Percentiles rank a stretch among this genome's conserved stretches.
phyloP scores from a whole-genome alignment of 2,797 vertebrate species.

The Peromyscus nudipes region DNA sequence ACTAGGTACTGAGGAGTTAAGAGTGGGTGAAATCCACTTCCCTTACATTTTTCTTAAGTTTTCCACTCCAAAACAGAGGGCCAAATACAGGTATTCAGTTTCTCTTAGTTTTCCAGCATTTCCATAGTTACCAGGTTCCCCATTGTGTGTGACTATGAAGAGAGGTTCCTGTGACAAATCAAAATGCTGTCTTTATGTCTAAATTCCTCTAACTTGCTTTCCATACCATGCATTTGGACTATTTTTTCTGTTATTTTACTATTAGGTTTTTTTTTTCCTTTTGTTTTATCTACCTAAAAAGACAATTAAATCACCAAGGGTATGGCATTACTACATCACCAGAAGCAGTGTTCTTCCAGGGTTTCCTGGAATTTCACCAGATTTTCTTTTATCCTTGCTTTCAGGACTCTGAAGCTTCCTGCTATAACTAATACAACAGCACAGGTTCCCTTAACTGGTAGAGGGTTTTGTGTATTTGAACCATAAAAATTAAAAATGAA shows the following conservation, averaged over 20 bases:
- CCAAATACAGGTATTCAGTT: neutral
- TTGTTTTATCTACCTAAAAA: neutral
- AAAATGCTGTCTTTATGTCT: neutral
- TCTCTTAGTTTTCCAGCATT: neutral
- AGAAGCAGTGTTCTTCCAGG: neutral
- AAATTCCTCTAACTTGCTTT: constrained; percentile 1
- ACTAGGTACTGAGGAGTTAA: neutral
- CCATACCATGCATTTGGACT: neutral
- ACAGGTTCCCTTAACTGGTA: neutral
- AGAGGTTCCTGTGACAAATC: neutral
- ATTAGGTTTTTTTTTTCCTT: neutral
- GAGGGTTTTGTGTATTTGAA: neutral
- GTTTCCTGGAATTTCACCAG: neutral
- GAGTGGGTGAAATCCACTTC: neutral
- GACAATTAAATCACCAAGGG: neutral
- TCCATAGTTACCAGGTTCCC: neutral
- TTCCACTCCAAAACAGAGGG: neutral
- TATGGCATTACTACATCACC: neutral
- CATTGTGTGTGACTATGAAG: neutral
- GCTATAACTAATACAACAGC: neutral
- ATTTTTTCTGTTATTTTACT: neutral
- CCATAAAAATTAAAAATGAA: constrained; percentile 47
- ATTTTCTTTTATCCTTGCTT: neutral
- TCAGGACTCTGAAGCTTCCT: neutral
- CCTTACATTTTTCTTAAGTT: neutral